A percentile compares a stretch with the other conserved stretches of the same genome.
Conservation (phyloP, 2,888 invertebrate species). For the Dysmachus trigonus region DNA sequence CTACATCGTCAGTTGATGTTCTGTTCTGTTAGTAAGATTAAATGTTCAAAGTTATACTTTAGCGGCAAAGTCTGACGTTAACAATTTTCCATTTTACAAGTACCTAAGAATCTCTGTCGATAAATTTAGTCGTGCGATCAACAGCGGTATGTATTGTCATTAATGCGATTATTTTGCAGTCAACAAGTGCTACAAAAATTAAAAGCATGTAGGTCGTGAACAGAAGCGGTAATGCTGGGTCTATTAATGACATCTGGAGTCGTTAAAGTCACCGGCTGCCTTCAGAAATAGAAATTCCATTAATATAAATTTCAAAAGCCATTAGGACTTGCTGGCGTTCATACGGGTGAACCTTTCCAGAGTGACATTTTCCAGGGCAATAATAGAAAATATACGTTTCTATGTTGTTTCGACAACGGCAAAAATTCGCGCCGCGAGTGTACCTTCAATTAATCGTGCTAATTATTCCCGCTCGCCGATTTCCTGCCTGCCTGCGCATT, state of each 20-base stretch:
- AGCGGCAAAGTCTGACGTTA: too few species aligned
- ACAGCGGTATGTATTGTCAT: not conserved
- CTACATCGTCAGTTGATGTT: too few species aligned
- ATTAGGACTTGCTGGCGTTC: not conserved
- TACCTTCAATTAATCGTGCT: slow-evolving; percentile 2
- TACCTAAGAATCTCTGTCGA: not conserved
- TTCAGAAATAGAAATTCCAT: not conserved
- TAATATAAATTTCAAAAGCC: not conserved
- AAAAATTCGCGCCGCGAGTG: not conserved
- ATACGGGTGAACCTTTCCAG: not conserved
- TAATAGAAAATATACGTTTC: not conserved
- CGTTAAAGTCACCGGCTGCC: not conserved
- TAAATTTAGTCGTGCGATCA: not conserved
- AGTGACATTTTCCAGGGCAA: not conserved
- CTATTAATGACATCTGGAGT: not conserved
- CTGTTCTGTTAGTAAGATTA: not conserved
- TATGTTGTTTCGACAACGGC: not conserved
- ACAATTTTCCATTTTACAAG: not conserved
- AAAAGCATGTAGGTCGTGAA: not conserved
- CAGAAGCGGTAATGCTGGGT: not conserved
- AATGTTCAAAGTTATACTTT: not conserved
- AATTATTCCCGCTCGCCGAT: slow-evolving; percentile 30
- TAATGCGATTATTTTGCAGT: not conserved
- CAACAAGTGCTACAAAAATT: not conserved
- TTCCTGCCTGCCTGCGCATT: slow-evolving; percentile 14